Evolutionary conservation across 2,888 invertebrate genomes (phyloP).

Genomic region (Zele albiditarsus): DNA sequence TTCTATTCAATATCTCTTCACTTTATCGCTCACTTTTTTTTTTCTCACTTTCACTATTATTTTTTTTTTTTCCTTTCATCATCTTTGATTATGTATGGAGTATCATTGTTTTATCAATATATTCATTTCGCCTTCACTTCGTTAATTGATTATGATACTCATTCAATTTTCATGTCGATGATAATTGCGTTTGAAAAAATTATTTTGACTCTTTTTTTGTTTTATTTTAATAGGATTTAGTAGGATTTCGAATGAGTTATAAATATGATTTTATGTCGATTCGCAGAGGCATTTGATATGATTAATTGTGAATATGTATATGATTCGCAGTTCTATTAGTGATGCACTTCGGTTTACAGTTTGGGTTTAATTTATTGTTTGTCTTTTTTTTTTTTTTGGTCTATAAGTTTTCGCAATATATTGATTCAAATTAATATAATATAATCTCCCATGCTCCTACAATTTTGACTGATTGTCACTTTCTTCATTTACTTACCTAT

Average conservation of each 20-base stretch:
- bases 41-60: background rate
- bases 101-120: background rate
- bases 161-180: background rate
- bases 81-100: background rate
- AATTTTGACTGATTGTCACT: constrained; percentile 29
- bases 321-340: constrained; percentile 36
- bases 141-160: background rate
- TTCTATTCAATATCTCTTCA: constrained; percentile 27
- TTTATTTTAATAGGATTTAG: background rate
- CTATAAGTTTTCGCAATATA: constrained; percentile 15
- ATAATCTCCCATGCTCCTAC: constrained; percentile 20
- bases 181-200: constrained; percentile 3
- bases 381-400: constrained; percentile 25
- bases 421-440: constrained; percentile 13
- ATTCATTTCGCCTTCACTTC: constrained; percentile 16
- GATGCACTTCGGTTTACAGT: constrained; percentile 44
- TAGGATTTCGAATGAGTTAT: background rate
- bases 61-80: constrained; percentile 2
- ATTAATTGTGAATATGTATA: constrained; percentile 2
- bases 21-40: constrained; percentile 5
- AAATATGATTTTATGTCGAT: background rate
- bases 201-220: background rate
- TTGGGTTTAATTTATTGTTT: constrained; percentile 40
- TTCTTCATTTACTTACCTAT: constrained; percentile 37
- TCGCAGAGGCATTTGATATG: background rate